Base-by-base conservation (phyloP, 1,140 invertebrate species). In the Potamilus streckersoni region DNA sequence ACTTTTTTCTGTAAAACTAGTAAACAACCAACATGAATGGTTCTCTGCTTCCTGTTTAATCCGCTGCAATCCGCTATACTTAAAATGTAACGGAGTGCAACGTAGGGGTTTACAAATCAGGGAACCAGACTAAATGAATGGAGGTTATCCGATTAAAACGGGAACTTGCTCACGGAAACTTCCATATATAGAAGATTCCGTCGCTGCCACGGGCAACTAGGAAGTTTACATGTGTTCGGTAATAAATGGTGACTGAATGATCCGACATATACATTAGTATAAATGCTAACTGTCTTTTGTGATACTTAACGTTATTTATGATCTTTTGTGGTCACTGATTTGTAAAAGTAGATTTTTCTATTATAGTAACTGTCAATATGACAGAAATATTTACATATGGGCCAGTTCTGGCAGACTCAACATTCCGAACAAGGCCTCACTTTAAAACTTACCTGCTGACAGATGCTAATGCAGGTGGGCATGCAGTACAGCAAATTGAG, bases 211-310 rank as follows among this genome's bases (percentile, higher is more conserved):
- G 75, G 72, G 82, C 81, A 83, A 84, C 85, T 55, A 62, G 63
- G 81, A 81, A 83, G 84, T 85, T 85, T 85, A 85, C 84, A 85
- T 64, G 80, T 73, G 77, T 74, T 84, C 83, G 81, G 81, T 79
- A 83, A 82, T 61, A 49, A 49, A 49, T 49, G 38, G 38, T 6
- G 6, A 49, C 38, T 49, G 38, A 49, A 49, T 49, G 38, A 2
- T n/a, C n/a, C n/a, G n/a, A 31, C 38, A 49, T 49, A 49, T 49
- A 49, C 38, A 49, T 49, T 49, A 49, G 38, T 49, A 11, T 49
- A 49, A 49, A 49, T 49, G 38, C 38, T 11, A 49, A 49, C 38
- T 49, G 38, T 4, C 6, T 49, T 49, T 49, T 8, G 38, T 49
- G 38, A 49, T 49, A 49, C 38, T 49, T 49, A 49, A 49, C 6